These are phyloP conservation scores for Thalpophila matura DNA, from an alignment of 2,888 invertebrate genomes.

Conservation along the genomic window DNA sequence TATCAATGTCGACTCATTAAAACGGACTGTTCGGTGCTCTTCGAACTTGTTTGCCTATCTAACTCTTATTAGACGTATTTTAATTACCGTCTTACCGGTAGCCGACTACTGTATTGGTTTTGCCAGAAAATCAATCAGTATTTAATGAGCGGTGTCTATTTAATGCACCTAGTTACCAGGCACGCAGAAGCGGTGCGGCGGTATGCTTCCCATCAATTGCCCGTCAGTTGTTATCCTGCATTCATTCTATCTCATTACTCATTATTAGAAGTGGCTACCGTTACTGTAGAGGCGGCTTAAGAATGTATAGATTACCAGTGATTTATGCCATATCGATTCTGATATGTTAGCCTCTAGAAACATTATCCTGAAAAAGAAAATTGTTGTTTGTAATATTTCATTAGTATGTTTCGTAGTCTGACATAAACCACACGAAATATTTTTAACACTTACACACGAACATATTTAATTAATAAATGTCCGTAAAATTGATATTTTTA, in stretches of 20 bases:
- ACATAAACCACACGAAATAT: too few species aligned
- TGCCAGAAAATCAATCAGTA: constrained; percentile 82
- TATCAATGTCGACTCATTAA: constrained; percentile 63
- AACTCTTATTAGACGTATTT: constrained; percentile 63
- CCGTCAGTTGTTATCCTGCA: constrained; percentile 76
- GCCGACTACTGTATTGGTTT: constrained; percentile 84
- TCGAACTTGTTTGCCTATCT: constrained; percentile 49
- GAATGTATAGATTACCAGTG: constrained; percentile 63
- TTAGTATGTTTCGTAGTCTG: neutral
- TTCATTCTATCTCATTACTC: constrained; percentile 84
- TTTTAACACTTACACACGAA: too few species aligned
- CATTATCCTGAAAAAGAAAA: too few species aligned
- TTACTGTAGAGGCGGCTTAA: constrained; percentile 66
- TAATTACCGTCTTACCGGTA: constrained; percentile 71
- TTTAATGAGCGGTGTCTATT: constrained; percentile 78
- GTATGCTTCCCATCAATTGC: constrained; percentile 73
- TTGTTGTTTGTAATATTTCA: too few species aligned
- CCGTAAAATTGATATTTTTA: neutral
- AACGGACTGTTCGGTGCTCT: constrained; percentile 39
- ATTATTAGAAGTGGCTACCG: constrained; percentile 87
- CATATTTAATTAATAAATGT: too few species aligned
- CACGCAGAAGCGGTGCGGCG: constrained; percentile 56
- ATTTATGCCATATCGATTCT: constrained; percentile 21
- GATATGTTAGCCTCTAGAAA: neutral
- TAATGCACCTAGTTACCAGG: constrained; percentile 65